phyloP scores from a whole-genome alignment of 2,888 invertebrate species.

The Mythimna lalbum region DNA sequence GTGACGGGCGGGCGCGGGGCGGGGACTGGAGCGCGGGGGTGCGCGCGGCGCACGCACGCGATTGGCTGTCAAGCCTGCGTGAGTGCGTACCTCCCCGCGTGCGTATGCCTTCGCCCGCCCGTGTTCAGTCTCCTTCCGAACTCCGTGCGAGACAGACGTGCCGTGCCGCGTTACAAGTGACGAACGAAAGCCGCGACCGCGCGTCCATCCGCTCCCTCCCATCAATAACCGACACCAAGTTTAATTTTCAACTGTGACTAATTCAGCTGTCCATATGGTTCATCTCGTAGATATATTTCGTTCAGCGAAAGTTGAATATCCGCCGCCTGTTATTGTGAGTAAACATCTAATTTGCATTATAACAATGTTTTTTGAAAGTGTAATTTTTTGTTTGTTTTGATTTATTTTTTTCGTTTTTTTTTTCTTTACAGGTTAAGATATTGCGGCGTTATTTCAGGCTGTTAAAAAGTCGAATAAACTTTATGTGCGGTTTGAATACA shows the following conservation, averaged over 20 bases:
- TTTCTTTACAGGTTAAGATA: conserved; percentile 62
- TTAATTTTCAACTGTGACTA: conserved; percentile 82
- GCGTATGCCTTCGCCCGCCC: conserved; percentile 84
- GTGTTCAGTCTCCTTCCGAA: conserved; percentile 84
- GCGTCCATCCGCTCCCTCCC: conserved; percentile 74
- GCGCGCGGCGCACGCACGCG: conserved; percentile 90
- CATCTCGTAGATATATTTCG: conserved; percentile 95
- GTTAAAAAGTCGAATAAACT: conserved; percentile 30
- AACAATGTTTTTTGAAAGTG: conserved; percentile 61
- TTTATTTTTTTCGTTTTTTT: conserved; percentile 54
- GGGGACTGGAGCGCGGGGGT: conserved; percentile 84
- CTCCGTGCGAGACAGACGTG: conserved; percentile 79
- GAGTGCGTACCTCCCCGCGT: conserved; percentile 90
- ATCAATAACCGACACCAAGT: conserved; percentile 72
- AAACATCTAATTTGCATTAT: conserved; percentile 75
- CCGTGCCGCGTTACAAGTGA: conserved; percentile 74
- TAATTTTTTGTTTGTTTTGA: conserved; percentile 53
- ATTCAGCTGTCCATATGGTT: conserved; percentile 94
- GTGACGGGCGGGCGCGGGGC: conserved; percentile 87
- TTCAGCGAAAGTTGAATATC: conserved; percentile 94
- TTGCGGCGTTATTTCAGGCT: conserved; percentile 35
- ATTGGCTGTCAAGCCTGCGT: conserved; percentile 89
- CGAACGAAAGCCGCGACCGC: conserved; percentile 80
- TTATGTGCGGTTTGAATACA: conserved; percentile 9
- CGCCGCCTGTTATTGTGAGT: conserved; percentile 94